Base-by-base conservation (phyloP, 2,797 vertebrate genomes). In the Pelodytes ibericus region DNA sequence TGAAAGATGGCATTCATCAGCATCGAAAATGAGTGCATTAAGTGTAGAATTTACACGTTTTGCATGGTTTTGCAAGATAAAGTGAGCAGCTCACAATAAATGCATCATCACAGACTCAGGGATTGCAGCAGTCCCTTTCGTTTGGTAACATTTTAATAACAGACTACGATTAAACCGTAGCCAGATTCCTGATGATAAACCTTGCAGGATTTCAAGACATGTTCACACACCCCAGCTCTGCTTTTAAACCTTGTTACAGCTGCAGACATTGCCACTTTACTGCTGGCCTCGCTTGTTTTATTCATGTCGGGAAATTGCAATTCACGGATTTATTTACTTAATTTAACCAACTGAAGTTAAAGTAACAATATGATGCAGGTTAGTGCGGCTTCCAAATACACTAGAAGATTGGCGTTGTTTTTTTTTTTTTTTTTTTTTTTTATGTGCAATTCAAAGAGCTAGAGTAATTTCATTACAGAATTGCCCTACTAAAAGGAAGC, bases 311-410 rank as follows among this genome's bases (percentile, higher is more conserved):
- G 26, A 60, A 60, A 60, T 60, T 30, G 58, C 58, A 60, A 60
- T 30, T 60, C 29, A 15, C 58, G n/a, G 58, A 30, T 60, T 60
- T 60, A 60, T 60, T 60, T 60, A 60, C 58, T 60, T 60, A 30
- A 60, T 60, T 60, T 30, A 60, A 27, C 58, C 26, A 26, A n/a
- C 58, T 58, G 58, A 18, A 31, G 27, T 60, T 31, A 60, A 60
- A 60, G 58, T 16, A 31, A 31, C 58, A 30, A 18, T 58, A 22
- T 6, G 49, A 24, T 7, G 49, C 49, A 24, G 49, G 49, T 53
- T n/a, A 53, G 49, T 9, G 49, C 11, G 49, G 49, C 49, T 53
- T 6, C 22, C 3, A 24, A 15, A 18, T 47, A 24, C n/a, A 53
- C 22, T 22, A n/a, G 24, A 24, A 36, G 33, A 36, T 36, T 36